Percentiles rank a stretch among this genome's conserved stretches.
These are phyloP conservation scores for Drosophila teissieri DNA, from an alignment of 1,140 invertebrate genomes.

Conservation along the genomic window DNA sequence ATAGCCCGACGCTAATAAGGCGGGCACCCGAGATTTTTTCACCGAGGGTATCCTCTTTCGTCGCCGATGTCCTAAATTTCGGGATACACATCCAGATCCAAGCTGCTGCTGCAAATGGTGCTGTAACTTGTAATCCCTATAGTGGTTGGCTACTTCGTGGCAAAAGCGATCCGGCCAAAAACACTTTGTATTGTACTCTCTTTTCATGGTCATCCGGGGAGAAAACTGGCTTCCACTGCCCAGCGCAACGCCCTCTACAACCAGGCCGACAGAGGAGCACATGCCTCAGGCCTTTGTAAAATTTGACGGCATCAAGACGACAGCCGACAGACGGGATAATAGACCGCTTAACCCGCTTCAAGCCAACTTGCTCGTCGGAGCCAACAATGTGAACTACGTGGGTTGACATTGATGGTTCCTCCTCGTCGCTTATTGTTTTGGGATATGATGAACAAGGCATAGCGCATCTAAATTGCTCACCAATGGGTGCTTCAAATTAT, in stretches of 20 bases:
- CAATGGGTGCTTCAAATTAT: conserved; percentile 59
- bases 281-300: conserved; percentile 1
- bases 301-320: neutral
- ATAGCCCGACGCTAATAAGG: conserved; percentile 43
- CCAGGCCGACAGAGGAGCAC: conserved; percentile 34
- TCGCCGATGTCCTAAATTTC: conserved; percentile 13
- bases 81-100: neutral
- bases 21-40: conserved; percentile 13
- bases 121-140: conserved; percentile 73
- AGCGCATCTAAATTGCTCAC: neutral
- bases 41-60: neutral
- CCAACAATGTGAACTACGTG: conserved; percentile 62
- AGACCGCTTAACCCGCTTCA: conserved; percentile 12
- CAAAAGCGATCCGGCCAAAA: conserved; percentile 64
- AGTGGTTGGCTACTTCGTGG: conserved; percentile 82
- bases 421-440: conserved; percentile 19
- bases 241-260: conserved; percentile 50
- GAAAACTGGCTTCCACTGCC: conserved; percentile 51
- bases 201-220: conserved; percentile 64
- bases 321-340: conserved; percentile 1
- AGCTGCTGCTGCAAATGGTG: conserved; percentile 35
- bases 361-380: conserved; percentile 50
- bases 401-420: conserved; percentile 62
- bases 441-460: conserved; percentile 4
- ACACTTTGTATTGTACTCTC: conserved; percentile 61